Evolutionary conservation across 1,140 invertebrate species (phyloP), one percentile per base, ranked within the genome.

Genomic region (Pogonognathellus flavescens): DNA sequence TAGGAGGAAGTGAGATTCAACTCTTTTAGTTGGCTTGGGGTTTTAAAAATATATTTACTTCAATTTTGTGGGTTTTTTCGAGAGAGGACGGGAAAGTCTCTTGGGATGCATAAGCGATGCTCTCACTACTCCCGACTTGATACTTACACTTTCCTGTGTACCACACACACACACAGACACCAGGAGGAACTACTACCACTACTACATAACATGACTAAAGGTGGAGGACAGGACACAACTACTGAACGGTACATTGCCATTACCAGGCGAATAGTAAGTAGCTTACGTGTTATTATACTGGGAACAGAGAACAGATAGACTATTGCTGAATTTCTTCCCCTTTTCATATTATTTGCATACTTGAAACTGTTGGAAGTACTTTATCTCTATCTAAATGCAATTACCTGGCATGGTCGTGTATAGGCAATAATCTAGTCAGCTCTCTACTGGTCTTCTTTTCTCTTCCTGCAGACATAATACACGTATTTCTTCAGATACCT

Each of bases 361-460:
- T 76, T 76, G 70, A 31, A 76, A 76, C 70, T 76, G 70, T 76
- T 76, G 31, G 70, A 76, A 50, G 25, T 76, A 76, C 70, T 76
- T 76, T 76, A 76, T 76, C 70, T 76, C 70, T 76, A 76, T 76
- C 70, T 76, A 76, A 76, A 76, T 76, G 70, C 70, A 76, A 76
- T 76, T 76, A 76, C 70, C 70, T 76, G 70, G 16, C 70, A 41
- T 76, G n/a, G 70, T 41, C 31, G 31, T 41, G 31, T 6, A 41
- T 41, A 41, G 31, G 31, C 31, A 41, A 41, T 41, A 41, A 41
- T 41, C 31, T 41, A 41, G 31, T 41, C 31, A 41, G 31, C 31
- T 41, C 31, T 41, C 31, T 6, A 41, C 31, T 41, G 31, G 31
- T 41, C 31, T 41, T 41, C 31, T 41, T 41, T 41, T 41, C 31